A percentile compares a stretch with the other conserved stretches of the same genome.
Evolutionary conservation across 1,140 invertebrate species (phyloP).

Genomic region (Drosophila funebris): DNA sequence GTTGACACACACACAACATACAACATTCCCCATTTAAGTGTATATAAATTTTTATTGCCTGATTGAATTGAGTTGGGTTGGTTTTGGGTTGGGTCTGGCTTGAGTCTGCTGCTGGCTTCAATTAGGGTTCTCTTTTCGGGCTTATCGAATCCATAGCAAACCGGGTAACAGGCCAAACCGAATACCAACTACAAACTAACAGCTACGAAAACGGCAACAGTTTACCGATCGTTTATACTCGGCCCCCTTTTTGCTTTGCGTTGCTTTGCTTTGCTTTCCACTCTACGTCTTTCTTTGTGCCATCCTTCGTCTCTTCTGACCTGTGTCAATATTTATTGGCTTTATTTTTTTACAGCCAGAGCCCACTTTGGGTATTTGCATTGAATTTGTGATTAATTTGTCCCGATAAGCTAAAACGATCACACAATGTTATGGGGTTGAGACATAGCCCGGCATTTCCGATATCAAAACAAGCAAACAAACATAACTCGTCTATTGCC

Average conservation of each 20-base stretch:
- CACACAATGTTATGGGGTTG: neutral
- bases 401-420: constrained; percentile 37
- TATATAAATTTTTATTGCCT: constrained; percentile 64
- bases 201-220: constrained; percentile 58
- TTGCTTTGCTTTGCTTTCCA: neutral
- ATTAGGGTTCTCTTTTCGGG: constrained; percentile 57
- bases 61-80: constrained; percentile 62
- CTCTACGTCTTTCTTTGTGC: neutral
- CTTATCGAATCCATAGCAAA: constrained; percentile 58
- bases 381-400: constrained; percentile 65
- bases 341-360: constrained; percentile 67
- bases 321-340: constrained; percentile 75
- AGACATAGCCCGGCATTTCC: constrained; percentile 28
- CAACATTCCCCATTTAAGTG: constrained; percentile 27
- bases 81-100: constrained; percentile 45
- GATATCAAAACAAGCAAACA: neutral
- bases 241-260: neutral
- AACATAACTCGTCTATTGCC: no score
- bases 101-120: constrained; percentile 31
- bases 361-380: constrained; percentile 54
- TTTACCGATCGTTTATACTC: constrained; percentile 42
- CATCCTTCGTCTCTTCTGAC: constrained; percentile 41
- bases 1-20: constrained; percentile 37
- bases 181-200: constrained; percentile 13
- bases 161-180: constrained; percentile 16